Percentiles rank a stretch among this genome's conserved stretches.
These are phyloP conservation scores for Streptopelia turtur DNA, from an alignment of 2,797 vertebrate species.

Conservation along the genomic window DNA sequence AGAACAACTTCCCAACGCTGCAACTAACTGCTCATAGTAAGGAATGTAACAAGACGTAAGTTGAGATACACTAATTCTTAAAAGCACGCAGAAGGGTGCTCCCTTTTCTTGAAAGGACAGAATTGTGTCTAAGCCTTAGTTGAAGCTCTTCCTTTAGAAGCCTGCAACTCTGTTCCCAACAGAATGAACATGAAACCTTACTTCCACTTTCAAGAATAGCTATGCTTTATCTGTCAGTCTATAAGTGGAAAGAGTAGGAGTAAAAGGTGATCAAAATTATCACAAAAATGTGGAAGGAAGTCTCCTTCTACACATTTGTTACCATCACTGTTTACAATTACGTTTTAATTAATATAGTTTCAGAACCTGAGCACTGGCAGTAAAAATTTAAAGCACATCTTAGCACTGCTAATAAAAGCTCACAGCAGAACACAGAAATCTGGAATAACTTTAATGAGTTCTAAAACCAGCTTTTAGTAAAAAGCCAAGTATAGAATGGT, in stretches of 20 bases:
- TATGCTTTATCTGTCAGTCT: neutral
- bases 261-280: neutral
- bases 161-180: neutral
- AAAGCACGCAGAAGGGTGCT: neutral
- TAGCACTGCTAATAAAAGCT: neutral
- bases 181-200: neutral
- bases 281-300: fast-evolving
- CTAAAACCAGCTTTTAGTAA: neutral
- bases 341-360: neutral
- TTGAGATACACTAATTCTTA: neutral
- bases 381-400: neutral
- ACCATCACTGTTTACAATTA: neutral
- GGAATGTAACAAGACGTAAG: neutral
- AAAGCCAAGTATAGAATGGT: neutral
- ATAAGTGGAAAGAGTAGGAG: fast-evolving
- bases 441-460: neutral
- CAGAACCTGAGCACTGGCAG: neutral
- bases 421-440: neutral
- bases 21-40: neutral
- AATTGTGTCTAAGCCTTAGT: fast-evolving
- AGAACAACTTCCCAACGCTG: neutral
- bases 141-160: neutral
- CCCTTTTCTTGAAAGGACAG: neutral
- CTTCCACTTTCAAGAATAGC: neutral
- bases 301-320: neutral